Base-by-base conservation (phyloP, 2,113 vertebrate genomes). In the Leucopsar rothschildi region DNA sequence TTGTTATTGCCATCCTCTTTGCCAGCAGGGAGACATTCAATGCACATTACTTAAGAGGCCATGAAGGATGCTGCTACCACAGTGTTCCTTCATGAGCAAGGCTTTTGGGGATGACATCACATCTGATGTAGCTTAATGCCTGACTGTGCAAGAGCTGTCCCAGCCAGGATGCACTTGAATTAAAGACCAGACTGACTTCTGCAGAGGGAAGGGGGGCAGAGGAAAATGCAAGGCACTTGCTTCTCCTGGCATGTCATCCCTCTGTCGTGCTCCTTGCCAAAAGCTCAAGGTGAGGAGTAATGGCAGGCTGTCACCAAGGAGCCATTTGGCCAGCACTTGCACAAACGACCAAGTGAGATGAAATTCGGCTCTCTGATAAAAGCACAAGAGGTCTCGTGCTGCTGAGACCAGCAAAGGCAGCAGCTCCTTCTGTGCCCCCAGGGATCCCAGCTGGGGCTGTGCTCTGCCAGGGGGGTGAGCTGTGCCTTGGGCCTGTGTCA, bases 211-310 rank as follows among this genome's bases (percentile, higher is more conserved):
- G 52, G 19, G 42, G 12, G 42, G 45, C 77, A 92, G 69, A 86
- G 56, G 49, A 84, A 79, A 86, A 69, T 18, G n/a, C 11, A 4
- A 86, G 61, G 49, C 73, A 13, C 45, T 79, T 3, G 0, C 28
- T 91, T 22, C 31, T 77, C 52, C 81, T 95, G 86, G 65, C 61
- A 12, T 23, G 44, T 33, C 33, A 21, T 64, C 65, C 72, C 19
- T 50, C 39, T 73, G 55, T 60, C 15, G 8, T 4, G 2, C 71
- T 81, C 76, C 79, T 88, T 93, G 89, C 92, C 90, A 93, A 55
- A 45, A 92, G 76, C 86, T 80, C 79, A 86, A 90, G 92, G 86
- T 93, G 91, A 96, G 64, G 39, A 79, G 47, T 42, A 50, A 76
- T 71, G 75, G 50, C 57, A 82, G 81, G 19, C 73, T 87, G 70